Base-by-base conservation (phyloP, 2,113 vertebrate genomes). In the Haemorhous mexicanus region DNA sequence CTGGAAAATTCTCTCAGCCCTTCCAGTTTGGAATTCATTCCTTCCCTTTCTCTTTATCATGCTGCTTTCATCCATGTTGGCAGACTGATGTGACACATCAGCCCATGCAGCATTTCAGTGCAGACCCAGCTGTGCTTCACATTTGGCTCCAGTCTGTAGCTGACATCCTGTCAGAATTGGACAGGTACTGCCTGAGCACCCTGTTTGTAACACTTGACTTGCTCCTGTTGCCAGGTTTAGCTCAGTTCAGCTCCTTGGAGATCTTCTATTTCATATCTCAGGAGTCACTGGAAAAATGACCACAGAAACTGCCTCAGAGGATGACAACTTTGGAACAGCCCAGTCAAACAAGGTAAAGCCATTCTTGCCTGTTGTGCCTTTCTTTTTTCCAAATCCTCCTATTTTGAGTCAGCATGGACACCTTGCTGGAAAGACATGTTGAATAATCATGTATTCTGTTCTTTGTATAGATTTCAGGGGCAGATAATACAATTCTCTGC, bases 211-310 rank as follows among this genome's bases (percentile, higher is more conserved):
- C 83, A 56, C 56, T 35, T 83, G n/a, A 13, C 46, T 69, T 90
- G 37, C 55, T 85, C 41, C 62, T 53, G 15, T 94, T 90, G 39
- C 30, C 95, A 99, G 99, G 97, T 99, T 99, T 97, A 99, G 99
- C 96, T 99, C 99, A 7, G 99, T 99, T 91, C 99, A 99, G 97
- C 98, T 99, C 89, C 99, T 99, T 27, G 99, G 99, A 88, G 99
- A 99, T 94, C 98, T 99, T 68, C 95, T 99, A 5, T 99, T 99
- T 98, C 99, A 99, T 76, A 99, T 99, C 95, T 99, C 99, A 8
- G 99, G 99, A 79, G 99, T 99, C 93, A 99, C 99, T 7, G 99
- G 99, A 64, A 99, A 99, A 97, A 99, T 99, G 99, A 99, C 99
- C 41, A 99, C 99, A 32, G 99, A 99, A 97, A 99, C 99, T 0